phyloP scores from a whole-genome alignment of 64 coral and sea anemone genomes.

The Porites lutea region DNA sequence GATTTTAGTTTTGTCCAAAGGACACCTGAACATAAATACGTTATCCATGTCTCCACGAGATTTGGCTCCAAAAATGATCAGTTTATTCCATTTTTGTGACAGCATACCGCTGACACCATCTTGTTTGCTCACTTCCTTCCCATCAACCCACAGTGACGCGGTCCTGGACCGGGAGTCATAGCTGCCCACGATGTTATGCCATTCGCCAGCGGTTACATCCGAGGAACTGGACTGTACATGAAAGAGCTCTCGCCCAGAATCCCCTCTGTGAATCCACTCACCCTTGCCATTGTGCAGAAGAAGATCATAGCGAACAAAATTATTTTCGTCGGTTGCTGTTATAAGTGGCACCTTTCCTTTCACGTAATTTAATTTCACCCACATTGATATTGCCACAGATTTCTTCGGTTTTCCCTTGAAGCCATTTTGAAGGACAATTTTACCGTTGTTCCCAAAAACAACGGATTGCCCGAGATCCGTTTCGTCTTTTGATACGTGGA shows the following conservation, averaged over 20 bases:
- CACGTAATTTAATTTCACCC: constrained; percentile 65
- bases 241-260: constrained; percentile 76
- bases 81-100: constrained; percentile 82
- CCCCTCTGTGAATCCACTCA: constrained; percentile 77
- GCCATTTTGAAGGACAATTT: constrained; percentile 50
- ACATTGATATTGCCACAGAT: constrained; percentile 84
- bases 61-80: constrained; percentile 80
- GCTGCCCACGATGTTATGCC: constrained; percentile 84
- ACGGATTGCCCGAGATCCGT: constrained; percentile 67
- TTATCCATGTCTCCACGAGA: constrained; percentile 79
- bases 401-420: constrained; percentile 91
- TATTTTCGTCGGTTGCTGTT: constrained; percentile 67
- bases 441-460: constrained; percentile 73
- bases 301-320: constrained; percentile 77
- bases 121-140: constrained; percentile 60
- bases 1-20: constrained; percentile 91
- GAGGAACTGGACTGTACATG: constrained; percentile 62
- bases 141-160: constrained; percentile 89
- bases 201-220: constrained; percentile 68
- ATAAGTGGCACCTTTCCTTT: constrained; percentile 71
- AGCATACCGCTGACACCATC: constrained; percentile 53
- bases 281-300: constrained; percentile 60
- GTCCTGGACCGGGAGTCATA: constrained; percentile 33
- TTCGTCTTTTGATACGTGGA: constrained; percentile 54
- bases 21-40: constrained; percentile 85